Evolutionary conservation across 2,888 invertebrate genomes (phyloP).

Genomic region (Drosophila subquinaria): DNA sequence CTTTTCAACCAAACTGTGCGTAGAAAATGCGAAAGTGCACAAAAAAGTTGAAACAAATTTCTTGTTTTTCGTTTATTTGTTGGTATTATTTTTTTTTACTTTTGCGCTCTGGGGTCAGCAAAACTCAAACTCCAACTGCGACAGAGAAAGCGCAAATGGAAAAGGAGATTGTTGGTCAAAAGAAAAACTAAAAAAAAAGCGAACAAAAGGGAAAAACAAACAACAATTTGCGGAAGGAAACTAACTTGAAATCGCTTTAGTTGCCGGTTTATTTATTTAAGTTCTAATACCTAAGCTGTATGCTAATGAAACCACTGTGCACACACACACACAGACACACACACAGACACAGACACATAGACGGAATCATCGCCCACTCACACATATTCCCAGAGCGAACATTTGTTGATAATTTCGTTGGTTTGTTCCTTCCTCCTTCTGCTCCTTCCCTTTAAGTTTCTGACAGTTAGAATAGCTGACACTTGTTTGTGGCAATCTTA

Average conservation of each 20-base stretch:
- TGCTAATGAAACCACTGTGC: slow-evolving; percentile 77
- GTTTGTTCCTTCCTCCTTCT: slow-evolving; percentile 7
- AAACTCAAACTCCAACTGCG: slow-evolving; percentile 28
- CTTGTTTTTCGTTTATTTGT: slow-evolving; percentile 31
- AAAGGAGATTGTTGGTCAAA: neutral
- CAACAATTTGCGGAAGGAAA: slow-evolving; percentile 51
- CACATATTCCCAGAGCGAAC: slow-evolving; percentile 32
- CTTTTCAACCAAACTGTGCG: slow-evolving; percentile 49
- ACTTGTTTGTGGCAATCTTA: slow-evolving; percentile 49
- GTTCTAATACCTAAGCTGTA: slow-evolving; percentile 67
- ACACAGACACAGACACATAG: no score
- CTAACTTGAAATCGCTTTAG: slow-evolving; percentile 75
- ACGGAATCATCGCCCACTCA: slow-evolving; percentile 15
- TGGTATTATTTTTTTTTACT: slow-evolving; percentile 23
- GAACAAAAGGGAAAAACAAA: slow-evolving; percentile 17
- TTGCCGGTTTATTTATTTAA: slow-evolving; percentile 76
- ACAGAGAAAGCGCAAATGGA: slow-evolving; percentile 31
- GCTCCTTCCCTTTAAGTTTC: neutral
- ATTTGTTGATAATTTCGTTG: slow-evolving; percentile 42
- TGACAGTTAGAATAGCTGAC: slow-evolving; percentile 47
- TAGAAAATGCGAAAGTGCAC: slow-evolving; percentile 44
- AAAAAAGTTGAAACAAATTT: slow-evolving; percentile 20
- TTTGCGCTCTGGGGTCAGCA: slow-evolving; percentile 25
- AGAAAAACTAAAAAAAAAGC: neutral
- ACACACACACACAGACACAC: slow-evolving; percentile 11